Conservation (phyloP, 1,140 invertebrate genomes). For the Yoshiicerus persimilis region DNA sequence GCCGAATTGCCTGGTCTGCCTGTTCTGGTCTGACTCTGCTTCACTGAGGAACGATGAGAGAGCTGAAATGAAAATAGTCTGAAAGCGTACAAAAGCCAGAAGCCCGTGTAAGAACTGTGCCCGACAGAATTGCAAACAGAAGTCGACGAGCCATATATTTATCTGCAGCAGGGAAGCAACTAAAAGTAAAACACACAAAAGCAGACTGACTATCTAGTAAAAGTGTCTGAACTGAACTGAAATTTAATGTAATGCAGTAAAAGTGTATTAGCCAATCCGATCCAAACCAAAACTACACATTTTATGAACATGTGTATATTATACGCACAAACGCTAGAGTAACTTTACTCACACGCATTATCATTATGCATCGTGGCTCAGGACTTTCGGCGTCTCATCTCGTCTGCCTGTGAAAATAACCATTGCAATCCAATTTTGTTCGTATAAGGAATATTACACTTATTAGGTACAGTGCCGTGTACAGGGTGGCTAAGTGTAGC, state of each 20-base stretch:
- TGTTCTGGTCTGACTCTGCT: background rate
- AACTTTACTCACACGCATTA: background rate
- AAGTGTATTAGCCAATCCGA: background rate
- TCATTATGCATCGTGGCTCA: background rate
- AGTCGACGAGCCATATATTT: background rate
- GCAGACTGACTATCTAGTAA: background rate
- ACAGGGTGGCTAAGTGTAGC: no score
- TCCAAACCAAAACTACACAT: background rate
- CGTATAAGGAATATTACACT: background rate
- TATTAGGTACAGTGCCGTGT: no score
- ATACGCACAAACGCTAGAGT: background rate
- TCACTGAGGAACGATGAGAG: background rate
- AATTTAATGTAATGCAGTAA: background rate
- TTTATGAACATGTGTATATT: background rate
- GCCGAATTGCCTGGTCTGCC: background rate
- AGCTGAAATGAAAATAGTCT: background rate
- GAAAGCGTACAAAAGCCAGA: constrained; percentile 6
- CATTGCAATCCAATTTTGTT: background rate
- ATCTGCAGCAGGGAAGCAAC: background rate
- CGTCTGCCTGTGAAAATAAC: background rate
- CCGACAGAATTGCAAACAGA: background rate
- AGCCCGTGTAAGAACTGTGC: background rate
- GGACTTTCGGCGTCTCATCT: background rate
- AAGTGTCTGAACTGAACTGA: background rate
- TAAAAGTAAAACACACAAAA: background rate